Evolutionary conservation across 2,888 invertebrate genomes (phyloP), one percentile per base, ranked within the genome.

Genomic region (Teleiodes luculella): DNA sequence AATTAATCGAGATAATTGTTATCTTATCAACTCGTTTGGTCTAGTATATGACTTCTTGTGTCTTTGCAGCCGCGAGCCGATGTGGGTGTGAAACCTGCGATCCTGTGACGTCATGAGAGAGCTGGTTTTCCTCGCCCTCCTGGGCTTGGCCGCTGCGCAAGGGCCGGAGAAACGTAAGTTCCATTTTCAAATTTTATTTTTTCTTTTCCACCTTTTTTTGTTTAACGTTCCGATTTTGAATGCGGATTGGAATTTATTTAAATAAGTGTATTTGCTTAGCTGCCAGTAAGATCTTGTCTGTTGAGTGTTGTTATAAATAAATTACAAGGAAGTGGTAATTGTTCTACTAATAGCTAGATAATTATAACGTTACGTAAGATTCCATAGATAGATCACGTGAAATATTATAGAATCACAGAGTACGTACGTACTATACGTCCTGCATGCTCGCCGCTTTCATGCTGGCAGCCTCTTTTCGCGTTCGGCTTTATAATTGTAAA

Each of bases 1-100:
- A 78, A 80, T 80, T 82, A 80, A 83, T 83, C 79, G 55, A 66
- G 80, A 83, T 83, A 80, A 80, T 62, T 56, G 7, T 70, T 81
- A 83, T 83, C 85, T 84, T 83, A 84, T 81, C 83, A 60, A 52
- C 54, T 61, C 36, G 59, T 59, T 18, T 62, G 60, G 68, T 68
- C 68, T 72, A 41, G 56, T 78, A 68, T 70, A 76, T 73, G 67
- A 67, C 67, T 62, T 64, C 67, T 65, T 70, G 74, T 76, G 75
- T 75, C 74, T 70, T 67, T 63, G 58, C 74, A 84, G 86, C 76
- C 76, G 76, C 76, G 78, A 78, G 70, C 61, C 59, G 58, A 68
- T 60, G 73, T 65, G 68, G 67, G 67, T 58, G 70, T 60, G 68
- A 57, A 57, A 56, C 30, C 60, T 10, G 43, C 24, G 57, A 33